phyloP scores from a whole-genome alignment of 2,113 vertebrate species.

The Neolamprologus cancellatus region DNA sequence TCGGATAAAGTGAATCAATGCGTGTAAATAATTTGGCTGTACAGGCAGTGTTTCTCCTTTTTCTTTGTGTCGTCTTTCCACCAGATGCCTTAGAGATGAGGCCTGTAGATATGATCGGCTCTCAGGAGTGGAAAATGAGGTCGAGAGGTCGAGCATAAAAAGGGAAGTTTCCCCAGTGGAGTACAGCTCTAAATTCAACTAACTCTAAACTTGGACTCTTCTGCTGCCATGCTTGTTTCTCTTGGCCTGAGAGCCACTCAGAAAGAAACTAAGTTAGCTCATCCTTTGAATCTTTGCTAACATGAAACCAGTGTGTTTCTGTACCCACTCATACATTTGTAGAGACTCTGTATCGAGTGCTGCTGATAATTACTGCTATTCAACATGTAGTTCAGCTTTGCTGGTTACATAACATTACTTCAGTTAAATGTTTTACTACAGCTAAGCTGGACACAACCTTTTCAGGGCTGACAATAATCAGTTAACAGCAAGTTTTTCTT shows the following conservation, averaged over 20 bases:
- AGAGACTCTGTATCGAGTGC: background rate
- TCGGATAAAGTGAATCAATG: background rate
- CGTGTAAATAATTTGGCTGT: background rate
- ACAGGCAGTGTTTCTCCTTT: background rate
- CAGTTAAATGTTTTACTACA: background rate
- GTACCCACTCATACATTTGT: background rate
- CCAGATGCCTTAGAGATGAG: slow-evolving; percentile 34
- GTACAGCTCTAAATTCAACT: slow-evolving; percentile 51
- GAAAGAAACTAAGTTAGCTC: slow-evolving; percentile 21
- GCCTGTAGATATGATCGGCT: slow-evolving; percentile 46
- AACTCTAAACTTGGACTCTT: slow-evolving; percentile 63
- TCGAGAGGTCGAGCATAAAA: slow-evolving; percentile 62
- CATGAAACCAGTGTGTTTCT: background rate
- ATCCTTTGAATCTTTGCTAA: background rate
- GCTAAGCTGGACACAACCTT: background rate
- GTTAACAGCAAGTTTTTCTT: background rate
- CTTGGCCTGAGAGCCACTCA: slow-evolving; percentile 46
- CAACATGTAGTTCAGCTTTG: background rate
- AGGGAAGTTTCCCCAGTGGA: slow-evolving; percentile 59
- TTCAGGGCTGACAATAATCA: background rate
- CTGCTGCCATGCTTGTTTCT: slow-evolving; percentile 64
- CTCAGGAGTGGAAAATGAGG: slow-evolving; percentile 72
- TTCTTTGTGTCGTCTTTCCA: slow-evolving; percentile 1
- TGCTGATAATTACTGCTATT: background rate
- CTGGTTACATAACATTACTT: background rate